These are phyloP conservation scores for Mamestra configurata DNA, from an alignment of 1,140 invertebrate genomes.

Conservation along the genomic window DNA sequence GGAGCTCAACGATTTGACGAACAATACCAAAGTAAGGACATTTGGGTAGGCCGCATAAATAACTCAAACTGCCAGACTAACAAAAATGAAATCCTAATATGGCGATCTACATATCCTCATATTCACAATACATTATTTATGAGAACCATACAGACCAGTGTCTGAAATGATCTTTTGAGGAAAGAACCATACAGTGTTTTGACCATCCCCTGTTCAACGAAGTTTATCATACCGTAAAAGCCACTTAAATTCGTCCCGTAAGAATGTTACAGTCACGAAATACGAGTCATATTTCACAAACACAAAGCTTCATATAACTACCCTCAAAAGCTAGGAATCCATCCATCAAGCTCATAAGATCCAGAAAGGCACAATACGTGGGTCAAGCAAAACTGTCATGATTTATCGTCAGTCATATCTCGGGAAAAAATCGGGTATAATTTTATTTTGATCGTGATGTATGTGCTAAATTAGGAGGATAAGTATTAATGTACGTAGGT, in stretches of 20 bases:
- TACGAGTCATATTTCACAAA: conserved; percentile 25
- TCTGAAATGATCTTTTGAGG: too few relatives aligned
- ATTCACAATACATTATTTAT: too few relatives aligned
- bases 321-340: neutral
- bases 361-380: conserved; percentile 46
- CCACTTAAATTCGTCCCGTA: neutral
- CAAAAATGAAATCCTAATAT: too few relatives aligned
- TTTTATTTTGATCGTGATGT: conserved; percentile 45
- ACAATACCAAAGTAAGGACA: too few relatives aligned
- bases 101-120: too few relatives aligned
- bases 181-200: too few relatives aligned
- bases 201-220: too few relatives aligned
- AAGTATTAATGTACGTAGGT: too few relatives aligned
- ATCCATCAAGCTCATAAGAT: conserved; percentile 31
- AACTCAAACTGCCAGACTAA: too few relatives aligned
- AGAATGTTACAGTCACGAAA: neutral
- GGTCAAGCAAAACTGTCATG: conserved; percentile 49
- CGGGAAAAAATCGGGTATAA: conserved; percentile 9
- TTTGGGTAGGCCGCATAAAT: too few relatives aligned
- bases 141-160: too few relatives aligned
- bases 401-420: conserved; percentile 38
- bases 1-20: too few relatives aligned
- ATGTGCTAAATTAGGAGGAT: neutral
- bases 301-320: conserved; percentile 22
- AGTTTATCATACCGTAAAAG: neutral